Base-by-base conservation (phyloP, 2,113 vertebrate species). In the Microtus richardsoni region DNA sequence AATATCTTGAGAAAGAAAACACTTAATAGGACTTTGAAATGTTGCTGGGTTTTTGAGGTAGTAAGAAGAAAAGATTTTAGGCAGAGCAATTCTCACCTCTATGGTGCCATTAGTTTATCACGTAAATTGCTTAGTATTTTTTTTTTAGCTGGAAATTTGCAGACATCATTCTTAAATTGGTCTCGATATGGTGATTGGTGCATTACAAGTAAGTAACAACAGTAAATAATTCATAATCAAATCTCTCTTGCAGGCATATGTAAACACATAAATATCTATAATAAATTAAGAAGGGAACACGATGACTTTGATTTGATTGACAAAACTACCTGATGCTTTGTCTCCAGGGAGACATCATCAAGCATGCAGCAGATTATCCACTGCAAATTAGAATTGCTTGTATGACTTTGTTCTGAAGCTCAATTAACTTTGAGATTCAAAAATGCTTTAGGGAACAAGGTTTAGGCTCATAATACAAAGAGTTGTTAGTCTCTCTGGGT, bases 211-310 rank as follows among this genome's bases (percentile, higher is more conserved):
- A 96, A 96, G 96, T 97, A 96, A 96, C 97, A 98, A 98, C 97
- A 98, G 97, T 97, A 97, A 98, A 97, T 98, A 98, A 97, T 98
- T 96, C 97, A 97, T 97, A 97, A 97, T 98, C 97, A 96, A 93
- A 97, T 98, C 97, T 96, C 94, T 89, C 94, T 96, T 96, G 93
- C 97, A 97, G 96, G 92, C 92, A 78, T 89, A 96, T 96, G 97
- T 97, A 97, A 97, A 98, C 97, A 97, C 89, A 96, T 97, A 98
- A 98, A 97, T 98, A 97, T 94, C 91, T 97, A 70, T 97, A 97
- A 97, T 96, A 97, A 97, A 97, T 97, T 97, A 97, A 97, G 94
- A 97, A 94, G 58, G 49, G 94, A 97, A 94, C 97, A 95, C 44
- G 91, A 95, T 97, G 97, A 97, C 97, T 97, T 97, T 97, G 97